Evolutionary conservation across 2,113 vertebrate species (phyloP), one percentile per base, ranked within the genome.

Genomic region (Thermophis baileyi): DNA sequence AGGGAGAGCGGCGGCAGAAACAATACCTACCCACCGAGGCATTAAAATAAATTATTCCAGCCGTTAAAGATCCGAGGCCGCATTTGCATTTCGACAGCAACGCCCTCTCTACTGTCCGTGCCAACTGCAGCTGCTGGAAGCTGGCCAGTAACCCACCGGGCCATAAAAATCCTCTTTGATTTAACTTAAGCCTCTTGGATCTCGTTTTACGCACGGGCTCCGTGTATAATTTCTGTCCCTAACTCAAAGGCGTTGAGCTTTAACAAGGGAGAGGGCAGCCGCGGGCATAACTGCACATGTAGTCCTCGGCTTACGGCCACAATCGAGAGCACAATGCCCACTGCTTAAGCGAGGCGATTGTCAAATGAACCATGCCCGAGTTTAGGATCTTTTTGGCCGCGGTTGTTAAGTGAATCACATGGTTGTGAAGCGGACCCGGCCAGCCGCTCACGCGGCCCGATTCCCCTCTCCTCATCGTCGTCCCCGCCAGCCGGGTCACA

Each of bases 21-120:
- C 2, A 25, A 74, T 90, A 93, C 22, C 92, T 90, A 93, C 22
- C 92, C 94, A 89, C 46, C 49, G 35, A 93, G 46, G 92, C 92
- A 90, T 94, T 92, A 93, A 95, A 91, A 93, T 93, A 85, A 95
- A 95, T 44, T 88, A 94, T 40, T 63, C 60, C 1, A 10, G 89
- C 40, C 69, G 87, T 92, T 57, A 89, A 89, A 89, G 8, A 55
- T 91, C 91, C 24, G n/a, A 22, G 0, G 9, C 8, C 87, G 40
- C 95, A 85, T 91, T 91, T 0, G 27, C 46, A 85, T 81, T 50
- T 55, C 25, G 63, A 47, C 30, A 85, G 93, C 3, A 27, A 89
- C 14, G 46, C 90, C 49, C 2, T 3, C 18, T 30, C 54, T 24
- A 3, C 25, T 81, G 55, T n/a, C 4, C 1, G 2, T 9, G 60